phyloP scores from a whole-genome alignment of 2,113 vertebrate genomes.

The Sporophila hypoxantha region DNA sequence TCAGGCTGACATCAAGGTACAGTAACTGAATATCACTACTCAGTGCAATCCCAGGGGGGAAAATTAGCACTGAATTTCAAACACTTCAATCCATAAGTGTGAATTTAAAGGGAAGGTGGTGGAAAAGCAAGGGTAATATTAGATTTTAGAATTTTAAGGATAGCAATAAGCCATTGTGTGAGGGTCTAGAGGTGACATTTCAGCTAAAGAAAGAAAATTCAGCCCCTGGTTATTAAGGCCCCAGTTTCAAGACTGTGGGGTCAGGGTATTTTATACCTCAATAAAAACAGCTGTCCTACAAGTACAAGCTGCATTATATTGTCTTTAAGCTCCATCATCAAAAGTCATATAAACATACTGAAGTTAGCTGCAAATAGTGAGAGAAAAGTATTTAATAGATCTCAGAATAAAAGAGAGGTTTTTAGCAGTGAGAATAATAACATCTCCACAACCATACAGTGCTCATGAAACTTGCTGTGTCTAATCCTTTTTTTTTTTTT shows the following conservation, averaged over 20 bases:
- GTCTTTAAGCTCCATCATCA: not conserved
- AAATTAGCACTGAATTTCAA: conserved; percentile 7
- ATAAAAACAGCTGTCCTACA: not conserved
- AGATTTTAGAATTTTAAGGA: not conserved
- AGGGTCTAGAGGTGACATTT: conserved; percentile 2
- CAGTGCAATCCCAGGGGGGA: not conserved
- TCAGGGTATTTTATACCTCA: not conserved
- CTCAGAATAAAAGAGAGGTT: not conserved
- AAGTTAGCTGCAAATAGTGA: not conserved
- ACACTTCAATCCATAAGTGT: not conserved
- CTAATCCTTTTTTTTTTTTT: not conserved
- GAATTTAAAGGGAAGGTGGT: not conserved
- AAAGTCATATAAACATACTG: not conserved
- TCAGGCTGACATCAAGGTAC: conserved; percentile 29
- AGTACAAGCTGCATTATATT: not conserved
- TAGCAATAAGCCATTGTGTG: not conserved
- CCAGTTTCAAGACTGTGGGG: not conserved
- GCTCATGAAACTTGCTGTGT: not conserved
- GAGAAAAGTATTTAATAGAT: not conserved
- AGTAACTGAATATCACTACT: not conserved
- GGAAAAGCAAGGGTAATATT: not conserved
- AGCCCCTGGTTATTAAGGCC: not conserved
- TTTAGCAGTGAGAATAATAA: not conserved
- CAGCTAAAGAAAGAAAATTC: not conserved
- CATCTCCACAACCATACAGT: not conserved